phyloP scores from a whole-genome alignment of 1,140 invertebrate species.

The Anastrepha ludens region DNA sequence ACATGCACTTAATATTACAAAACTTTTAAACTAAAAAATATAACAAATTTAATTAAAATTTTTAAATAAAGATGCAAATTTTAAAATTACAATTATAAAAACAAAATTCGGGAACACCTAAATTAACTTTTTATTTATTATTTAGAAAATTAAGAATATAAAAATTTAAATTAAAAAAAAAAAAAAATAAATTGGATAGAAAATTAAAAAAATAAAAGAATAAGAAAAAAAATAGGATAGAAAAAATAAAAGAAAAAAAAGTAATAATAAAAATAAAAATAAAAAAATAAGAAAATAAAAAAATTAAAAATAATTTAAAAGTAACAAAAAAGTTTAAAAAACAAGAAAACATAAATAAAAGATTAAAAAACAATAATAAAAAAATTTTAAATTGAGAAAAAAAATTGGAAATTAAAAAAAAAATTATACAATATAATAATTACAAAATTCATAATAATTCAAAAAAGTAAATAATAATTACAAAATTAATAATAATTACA shows the following conservation, averaged over 20 bases:
- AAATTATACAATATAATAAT: neutral
- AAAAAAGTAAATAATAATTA: neutral
- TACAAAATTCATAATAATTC: neutral
- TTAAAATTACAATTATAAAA: no score
- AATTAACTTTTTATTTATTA: no score
- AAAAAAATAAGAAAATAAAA: neutral
- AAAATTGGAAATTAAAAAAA: no score
- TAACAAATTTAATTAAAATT: no score
- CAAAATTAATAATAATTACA: no score
- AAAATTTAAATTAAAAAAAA: neutral
- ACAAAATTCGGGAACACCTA: no score
- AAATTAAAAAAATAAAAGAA: constrained; percentile 10
- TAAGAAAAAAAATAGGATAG: neutral
- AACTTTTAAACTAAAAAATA: no score
- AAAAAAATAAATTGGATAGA: neutral
- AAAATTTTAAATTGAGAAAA: neutral
- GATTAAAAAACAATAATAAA: neutral
- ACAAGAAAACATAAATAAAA: neutral
- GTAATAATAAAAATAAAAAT: neutral
- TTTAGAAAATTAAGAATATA: no score
- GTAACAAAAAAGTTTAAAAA: neutral
- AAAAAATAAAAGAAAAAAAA: constrained; percentile 6
- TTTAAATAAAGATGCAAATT: no score
- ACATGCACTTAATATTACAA: no score
- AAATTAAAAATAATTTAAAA: neutral